A percentile compares a stretch with the other conserved stretches of the same genome.
Conservation (phyloP, 2,113 vertebrate genomes). For the Oreocharis arfaki region DNA sequence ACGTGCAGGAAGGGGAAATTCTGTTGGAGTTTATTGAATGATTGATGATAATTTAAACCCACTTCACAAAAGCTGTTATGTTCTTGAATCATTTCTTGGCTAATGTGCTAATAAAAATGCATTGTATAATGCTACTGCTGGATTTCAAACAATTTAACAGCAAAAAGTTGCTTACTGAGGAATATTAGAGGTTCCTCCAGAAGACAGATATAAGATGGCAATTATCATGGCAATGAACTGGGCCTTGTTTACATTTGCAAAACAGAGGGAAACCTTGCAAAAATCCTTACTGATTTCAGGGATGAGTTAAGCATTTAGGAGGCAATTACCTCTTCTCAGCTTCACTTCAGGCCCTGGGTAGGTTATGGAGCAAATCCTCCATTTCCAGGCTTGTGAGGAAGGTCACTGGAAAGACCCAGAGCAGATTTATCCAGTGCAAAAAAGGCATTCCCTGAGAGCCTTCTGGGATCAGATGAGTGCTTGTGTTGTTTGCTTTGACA, state of each 20-base stretch:
- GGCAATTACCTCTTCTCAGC: not conserved
- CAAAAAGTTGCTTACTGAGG: not conserved
- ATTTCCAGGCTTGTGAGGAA: accelerated
- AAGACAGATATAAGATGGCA: not conserved
- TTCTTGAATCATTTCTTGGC: not conserved
- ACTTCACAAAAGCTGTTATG: conserved; percentile 1
- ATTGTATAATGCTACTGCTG: not conserved
- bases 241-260: not conserved
- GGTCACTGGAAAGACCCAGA: not conserved
- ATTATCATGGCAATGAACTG: not conserved
- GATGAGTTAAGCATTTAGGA: not conserved
- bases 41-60: conserved; percentile 19
- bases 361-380: not conserved
- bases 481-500: not conserved
- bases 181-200: not conserved
- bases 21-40: not conserved
- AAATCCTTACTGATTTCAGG: not conserved
- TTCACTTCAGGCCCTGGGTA: not conserved
- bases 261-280: not conserved
- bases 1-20: not conserved
- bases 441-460: not conserved
- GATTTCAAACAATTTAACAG: conserved; percentile 10
- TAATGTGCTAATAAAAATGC: not conserved
- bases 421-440: not conserved
- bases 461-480: not conserved